Conservation (phyloP, 2,113 vertebrate species). For the Pseudorasbora parva region DNA sequence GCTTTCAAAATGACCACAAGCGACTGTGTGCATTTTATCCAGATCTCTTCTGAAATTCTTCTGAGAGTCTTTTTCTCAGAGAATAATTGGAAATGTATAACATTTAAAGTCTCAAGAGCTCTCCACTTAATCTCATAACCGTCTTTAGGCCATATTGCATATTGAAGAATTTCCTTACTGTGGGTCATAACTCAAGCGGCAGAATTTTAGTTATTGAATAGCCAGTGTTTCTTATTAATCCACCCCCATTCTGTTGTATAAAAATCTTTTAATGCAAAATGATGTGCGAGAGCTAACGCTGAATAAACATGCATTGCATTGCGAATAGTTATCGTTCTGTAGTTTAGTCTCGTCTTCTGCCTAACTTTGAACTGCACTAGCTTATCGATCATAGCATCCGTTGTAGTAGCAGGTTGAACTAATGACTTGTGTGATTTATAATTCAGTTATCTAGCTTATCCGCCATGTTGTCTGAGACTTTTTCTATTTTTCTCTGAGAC, state of each 20-base stretch:
- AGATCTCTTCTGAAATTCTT: neutral
- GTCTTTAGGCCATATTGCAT: neutral
- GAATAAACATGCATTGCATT: slow-evolving; percentile 8
- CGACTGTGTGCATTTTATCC: neutral
- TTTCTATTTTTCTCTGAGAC: slow-evolving; percentile 52
- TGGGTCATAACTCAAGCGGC: neutral
- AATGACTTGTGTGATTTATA: slow-evolving; percentile 56
- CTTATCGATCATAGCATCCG: neutral
- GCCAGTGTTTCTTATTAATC: slow-evolving; percentile 20
- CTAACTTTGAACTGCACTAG: neutral
- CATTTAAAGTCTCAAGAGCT: neutral
- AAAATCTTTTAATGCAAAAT: neutral
- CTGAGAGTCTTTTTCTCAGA: neutral
- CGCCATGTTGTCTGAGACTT: slow-evolving; percentile 42
- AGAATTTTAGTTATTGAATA: slow-evolving; percentile 29
- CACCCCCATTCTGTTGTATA: slow-evolving; percentile 8
- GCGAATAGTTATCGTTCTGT: neutral
- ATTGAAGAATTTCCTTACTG: neutral
- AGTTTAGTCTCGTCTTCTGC: neutral
- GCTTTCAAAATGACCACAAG: neutral
- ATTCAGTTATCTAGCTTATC: slow-evolving; percentile 41
- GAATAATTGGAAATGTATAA: neutral
- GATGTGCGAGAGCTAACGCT: neutral
- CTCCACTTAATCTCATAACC: neutral
- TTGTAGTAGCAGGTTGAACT: slow-evolving; percentile 36